Conservation (phyloP, 2,113 vertebrate genomes). For the Xyrauchen texanus region DNA sequence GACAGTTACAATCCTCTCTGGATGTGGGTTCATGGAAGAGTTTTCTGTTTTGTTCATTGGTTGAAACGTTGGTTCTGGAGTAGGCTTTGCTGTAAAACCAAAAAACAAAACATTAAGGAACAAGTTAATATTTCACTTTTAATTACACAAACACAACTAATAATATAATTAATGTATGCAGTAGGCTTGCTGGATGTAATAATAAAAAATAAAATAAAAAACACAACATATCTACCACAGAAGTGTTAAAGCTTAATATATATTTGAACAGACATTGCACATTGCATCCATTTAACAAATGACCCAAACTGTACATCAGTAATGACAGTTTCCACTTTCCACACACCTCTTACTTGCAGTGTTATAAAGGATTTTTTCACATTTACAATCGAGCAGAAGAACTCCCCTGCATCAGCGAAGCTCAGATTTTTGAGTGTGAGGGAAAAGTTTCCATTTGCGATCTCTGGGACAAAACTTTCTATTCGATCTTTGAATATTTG, state of each 20-base stretch:
- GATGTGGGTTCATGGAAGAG: not conserved
- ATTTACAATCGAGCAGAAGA: not conserved
- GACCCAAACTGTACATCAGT: not conserved
- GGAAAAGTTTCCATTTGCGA: not conserved
- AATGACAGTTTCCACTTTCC: not conserved
- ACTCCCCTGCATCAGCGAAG: not conserved
- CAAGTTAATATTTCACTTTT: too few relatives aligned
- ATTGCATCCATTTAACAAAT: not conserved
- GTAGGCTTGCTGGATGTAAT: too few relatives aligned
- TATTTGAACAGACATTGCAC: not conserved
- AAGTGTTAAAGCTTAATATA: not conserved
- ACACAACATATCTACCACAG: too few relatives aligned
- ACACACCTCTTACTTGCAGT: not conserved
- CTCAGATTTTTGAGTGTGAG: not conserved
- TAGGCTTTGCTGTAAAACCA: too few relatives aligned
- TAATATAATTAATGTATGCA: too few relatives aligned
- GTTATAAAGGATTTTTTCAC: rapidly evolving
- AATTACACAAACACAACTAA: too few relatives aligned
- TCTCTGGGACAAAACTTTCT: too few relatives aligned
- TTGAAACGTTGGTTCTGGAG: not conserved
- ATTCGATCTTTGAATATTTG: not conserved
- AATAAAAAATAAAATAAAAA: too few relatives aligned
- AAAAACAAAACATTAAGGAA: too few relatives aligned
- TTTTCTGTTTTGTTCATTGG: not conserved
- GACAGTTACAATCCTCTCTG: not conserved